These are phyloP conservation scores for Procavia capensis DNA, from an alignment of 2,113 vertebrate genomes.

Conservation along the genomic window DNA sequence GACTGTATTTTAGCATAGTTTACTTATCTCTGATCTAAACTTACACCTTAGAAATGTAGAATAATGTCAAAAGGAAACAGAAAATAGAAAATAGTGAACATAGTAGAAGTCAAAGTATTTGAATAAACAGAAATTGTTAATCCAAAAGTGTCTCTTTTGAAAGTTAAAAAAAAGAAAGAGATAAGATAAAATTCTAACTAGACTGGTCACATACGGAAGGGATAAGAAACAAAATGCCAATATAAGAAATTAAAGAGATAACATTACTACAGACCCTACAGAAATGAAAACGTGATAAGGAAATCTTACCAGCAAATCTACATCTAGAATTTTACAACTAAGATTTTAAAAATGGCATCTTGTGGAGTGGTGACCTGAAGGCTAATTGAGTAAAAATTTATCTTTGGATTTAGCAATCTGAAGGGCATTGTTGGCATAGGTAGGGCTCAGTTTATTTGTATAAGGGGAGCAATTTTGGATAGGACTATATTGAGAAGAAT, in stretches of 20 bases:
- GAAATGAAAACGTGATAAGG: too few species aligned
- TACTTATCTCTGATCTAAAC: background rate
- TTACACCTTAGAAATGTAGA: background rate
- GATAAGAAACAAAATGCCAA: background rate
- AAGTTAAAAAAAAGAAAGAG: background rate
- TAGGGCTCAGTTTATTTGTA: too few species aligned
- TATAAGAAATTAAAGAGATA: background rate
- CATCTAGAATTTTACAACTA: background rate
- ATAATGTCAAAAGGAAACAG: background rate
- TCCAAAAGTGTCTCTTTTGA: background rate
- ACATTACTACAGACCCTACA: too few species aligned
- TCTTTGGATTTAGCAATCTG: too few species aligned
- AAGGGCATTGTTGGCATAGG: too few species aligned
- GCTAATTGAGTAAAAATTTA: too few species aligned
- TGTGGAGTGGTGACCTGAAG: background rate
- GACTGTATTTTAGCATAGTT: background rate
- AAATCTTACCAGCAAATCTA: too few species aligned
- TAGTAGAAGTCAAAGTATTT: background rate
- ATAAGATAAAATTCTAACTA: background rate
- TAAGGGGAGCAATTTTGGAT: too few species aligned
- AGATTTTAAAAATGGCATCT: background rate
- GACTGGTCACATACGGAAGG: background rate
- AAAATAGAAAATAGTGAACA: background rate
- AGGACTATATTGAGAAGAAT: background rate
- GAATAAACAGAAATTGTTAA: background rate